Evolutionary conservation across 2,797 vertebrate species (phyloP).

Genomic region (Sylvilagus floridanus): DNA sequence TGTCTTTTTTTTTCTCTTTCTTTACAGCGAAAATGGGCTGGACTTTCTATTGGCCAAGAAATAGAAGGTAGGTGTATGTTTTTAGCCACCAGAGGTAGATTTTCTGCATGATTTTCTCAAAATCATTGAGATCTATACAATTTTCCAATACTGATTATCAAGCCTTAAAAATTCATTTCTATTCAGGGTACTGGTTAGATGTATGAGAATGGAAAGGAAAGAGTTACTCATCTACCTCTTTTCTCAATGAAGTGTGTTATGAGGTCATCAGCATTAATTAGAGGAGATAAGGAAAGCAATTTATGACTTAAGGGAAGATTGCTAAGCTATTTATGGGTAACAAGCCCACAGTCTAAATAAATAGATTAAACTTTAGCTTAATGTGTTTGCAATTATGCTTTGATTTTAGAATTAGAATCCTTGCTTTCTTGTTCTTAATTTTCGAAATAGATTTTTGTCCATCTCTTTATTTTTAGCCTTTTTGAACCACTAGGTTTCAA

Average conservation of each 20-base stretch:
- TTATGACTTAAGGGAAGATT: background rate
- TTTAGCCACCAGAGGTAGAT: conserved; percentile 12
- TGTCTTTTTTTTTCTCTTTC: conserved; percentile 53
- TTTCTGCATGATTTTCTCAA: conserved; percentile 44
- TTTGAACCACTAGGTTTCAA: background rate
- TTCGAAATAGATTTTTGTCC: background rate
- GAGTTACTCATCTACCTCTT: background rate
- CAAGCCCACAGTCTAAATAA: background rate
- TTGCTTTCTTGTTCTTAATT: background rate
- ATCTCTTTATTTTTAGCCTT: background rate
- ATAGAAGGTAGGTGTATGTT: conserved; percentile 93
- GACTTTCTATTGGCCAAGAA: conserved; percentile 95
- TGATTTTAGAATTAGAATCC: background rate
- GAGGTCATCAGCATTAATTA: background rate
- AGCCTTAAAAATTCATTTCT: background rate
- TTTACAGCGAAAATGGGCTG: conserved; percentile 97
- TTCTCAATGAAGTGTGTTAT: background rate
- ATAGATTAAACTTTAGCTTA: background rate
- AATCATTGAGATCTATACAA: background rate
- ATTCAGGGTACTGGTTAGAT: background rate
- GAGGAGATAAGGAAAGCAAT: background rate
- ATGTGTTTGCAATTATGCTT: background rate
- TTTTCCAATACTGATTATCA: conserved; percentile 17
- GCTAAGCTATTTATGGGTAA: background rate
- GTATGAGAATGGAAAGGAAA: background rate